Conservation (phyloP, 2,888 invertebrate species). For the Clusia tigrina region DNA sequence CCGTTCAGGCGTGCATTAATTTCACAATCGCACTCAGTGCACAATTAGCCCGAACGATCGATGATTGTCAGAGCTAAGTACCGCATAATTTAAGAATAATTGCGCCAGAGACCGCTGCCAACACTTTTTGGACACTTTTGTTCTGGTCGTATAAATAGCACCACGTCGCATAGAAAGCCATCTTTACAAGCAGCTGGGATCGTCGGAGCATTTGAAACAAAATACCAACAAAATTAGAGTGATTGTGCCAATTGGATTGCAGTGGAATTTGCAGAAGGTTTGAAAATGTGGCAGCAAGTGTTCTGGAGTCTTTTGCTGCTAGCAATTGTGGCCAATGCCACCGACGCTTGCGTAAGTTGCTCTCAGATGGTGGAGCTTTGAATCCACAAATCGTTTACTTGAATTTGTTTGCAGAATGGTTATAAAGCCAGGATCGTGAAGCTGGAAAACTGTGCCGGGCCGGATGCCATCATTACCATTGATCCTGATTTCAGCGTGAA, state of each 20-base stretch:
- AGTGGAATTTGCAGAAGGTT: background rate
- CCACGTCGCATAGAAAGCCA: background rate
- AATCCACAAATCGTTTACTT: background rate
- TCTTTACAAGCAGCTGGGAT: background rate
- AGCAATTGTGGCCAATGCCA: slow-evolving; percentile 33
- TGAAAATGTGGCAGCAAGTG: too few relatives aligned
- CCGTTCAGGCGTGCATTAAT: background rate
- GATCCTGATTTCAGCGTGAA: slow-evolving; percentile 52
- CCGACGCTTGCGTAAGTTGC: slow-evolving; percentile 57
- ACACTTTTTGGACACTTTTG: slow-evolving; percentile 15
- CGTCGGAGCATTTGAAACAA: background rate
- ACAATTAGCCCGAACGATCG: slow-evolving; percentile 57
- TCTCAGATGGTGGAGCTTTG: background rate
- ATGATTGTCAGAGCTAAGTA: slow-evolving; percentile 44
- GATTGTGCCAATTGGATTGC: background rate
- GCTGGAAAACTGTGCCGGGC: slow-evolving; percentile 58
- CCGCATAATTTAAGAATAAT: slow-evolving; percentile 53
- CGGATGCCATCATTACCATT: slow-evolving; percentile 48
- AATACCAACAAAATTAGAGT: background rate
- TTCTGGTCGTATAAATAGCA: slow-evolving; percentile 13
- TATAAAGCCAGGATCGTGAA: slow-evolving; percentile 57
- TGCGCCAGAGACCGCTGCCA: slow-evolving; percentile 28
- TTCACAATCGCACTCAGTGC: slow-evolving; percentile 29
- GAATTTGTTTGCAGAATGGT: slow-evolving; percentile 54
- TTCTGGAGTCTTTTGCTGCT: slow-evolving; percentile 27